A percentile compares a stretch with the other conserved stretches of the same genome.
These are phyloP conservation scores for Mythimna impura DNA, from an alignment of 2,888 invertebrate species.

Conservation along the genomic window DNA sequence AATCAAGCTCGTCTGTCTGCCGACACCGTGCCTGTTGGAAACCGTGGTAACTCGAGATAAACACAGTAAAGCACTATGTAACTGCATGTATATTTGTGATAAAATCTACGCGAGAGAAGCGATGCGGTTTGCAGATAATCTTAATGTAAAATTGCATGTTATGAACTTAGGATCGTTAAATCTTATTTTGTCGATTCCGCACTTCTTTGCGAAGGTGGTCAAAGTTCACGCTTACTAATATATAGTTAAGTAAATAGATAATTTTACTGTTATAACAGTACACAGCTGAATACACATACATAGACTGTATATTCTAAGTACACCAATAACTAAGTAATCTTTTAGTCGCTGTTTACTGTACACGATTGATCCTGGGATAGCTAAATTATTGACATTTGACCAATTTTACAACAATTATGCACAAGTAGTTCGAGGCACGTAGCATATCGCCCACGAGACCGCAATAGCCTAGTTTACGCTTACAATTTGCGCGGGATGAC, in stretches of 20 bases:
- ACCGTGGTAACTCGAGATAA: constrained; percentile 48
- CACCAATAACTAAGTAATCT: not conserved
- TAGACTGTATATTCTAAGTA: not conserved
- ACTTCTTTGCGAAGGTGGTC: constrained; percentile 12
- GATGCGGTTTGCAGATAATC: constrained; percentile 30
- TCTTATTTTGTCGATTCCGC: constrained; percentile 10
- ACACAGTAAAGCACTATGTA: constrained; percentile 32
- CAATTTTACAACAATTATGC: constrained; percentile 17
- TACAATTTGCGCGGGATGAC: constrained; percentile 47
- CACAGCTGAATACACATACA: not conserved
- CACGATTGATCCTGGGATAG: not conserved
- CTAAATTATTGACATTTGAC: not conserved
- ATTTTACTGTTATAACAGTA: no score
- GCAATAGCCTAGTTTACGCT: constrained; percentile 44
- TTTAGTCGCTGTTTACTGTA: not conserved
- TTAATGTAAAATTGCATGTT: constrained; percentile 27
- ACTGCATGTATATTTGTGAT: constrained; percentile 50
- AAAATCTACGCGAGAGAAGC: constrained; percentile 36
- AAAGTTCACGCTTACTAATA: constrained; percentile 17
- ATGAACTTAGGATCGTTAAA: constrained; percentile 27
- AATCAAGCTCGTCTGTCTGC: constrained; percentile 59
- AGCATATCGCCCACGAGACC: constrained; percentile 39
- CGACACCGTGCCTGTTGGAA: constrained; percentile 38
- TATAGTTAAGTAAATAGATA: not conserved
- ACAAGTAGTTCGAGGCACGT: constrained; percentile 17